Evolutionary conservation across 2,888 invertebrate species (phyloP), one percentile per base, ranked within the genome.

Genomic region (Diachrysia chrysitis): DNA sequence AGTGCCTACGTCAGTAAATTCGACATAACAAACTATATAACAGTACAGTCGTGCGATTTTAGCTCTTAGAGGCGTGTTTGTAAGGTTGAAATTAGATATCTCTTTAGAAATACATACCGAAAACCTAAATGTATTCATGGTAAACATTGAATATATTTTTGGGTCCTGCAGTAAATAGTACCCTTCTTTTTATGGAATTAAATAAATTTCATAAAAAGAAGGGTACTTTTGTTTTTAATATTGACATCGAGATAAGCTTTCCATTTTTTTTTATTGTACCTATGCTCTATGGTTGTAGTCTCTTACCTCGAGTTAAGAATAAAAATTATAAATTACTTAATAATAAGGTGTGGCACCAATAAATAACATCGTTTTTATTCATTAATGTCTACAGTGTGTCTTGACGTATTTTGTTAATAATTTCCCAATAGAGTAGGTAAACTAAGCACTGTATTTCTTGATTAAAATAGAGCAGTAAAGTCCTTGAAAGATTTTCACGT

Each of bases 1-100:
- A 84, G 77, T 84, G 84, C 87, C 92, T 92, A 92, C 94, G 94
- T 94, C 94, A 94, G 85, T 86, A 79, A 79, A 79, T 73, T 69
- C 81, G 63, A 87, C 82, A 85, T 83, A 85, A 76, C 78, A 70
- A 83, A 73, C 67, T 82, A 84, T 83, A 83, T 64, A 77, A 68
- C 63, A 65, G 76, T 75, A 66, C 78, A 69, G 23, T 60, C 60
- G 67, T 59, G 67, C 71, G 66, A 78, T 60, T 71, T 69, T 73
- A 68, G 69, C 62, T 59, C 66, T 62, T 80, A 82, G 82, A 66
- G 25, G 55, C 42, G 56, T 61, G 51, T 16, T 10, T 0, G 19
- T 67, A 59, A 25, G 63, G 66, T 65, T 66, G 53, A 71, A 63
- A 59, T 68, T 42, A 51, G 68, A 64, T 29, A 25, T 59, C 46